Percentiles rank a stretch among this genome's conserved stretches.
phyloP scores from a whole-genome alignment of 1,140 invertebrate genomes.

The Melanaphis sacchari region DNA sequence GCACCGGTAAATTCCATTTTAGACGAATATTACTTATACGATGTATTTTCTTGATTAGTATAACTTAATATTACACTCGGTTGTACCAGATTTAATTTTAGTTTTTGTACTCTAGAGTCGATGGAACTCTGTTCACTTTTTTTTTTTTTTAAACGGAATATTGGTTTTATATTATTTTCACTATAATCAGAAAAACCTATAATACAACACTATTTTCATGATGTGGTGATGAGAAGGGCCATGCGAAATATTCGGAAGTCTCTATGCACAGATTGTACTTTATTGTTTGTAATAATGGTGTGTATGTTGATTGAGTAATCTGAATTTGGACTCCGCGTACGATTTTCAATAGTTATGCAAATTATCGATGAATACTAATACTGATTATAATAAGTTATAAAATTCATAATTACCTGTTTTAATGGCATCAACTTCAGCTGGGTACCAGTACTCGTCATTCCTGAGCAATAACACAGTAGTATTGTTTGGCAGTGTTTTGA shows the following conservation, averaged over 20 bases:
- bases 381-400: not conserved
- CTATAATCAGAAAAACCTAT: not conserved
- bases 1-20: not conserved
- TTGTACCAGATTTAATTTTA: not conserved
- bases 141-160: not conserved
- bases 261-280: not conserved
- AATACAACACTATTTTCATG: not conserved
- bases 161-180: not conserved
- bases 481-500: conserved; percentile 88
- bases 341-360: not conserved
- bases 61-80: not conserved
- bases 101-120: not conserved
- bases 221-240: not conserved
- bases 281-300: not conserved
- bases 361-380: not conserved
- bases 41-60: conserved; percentile 16
- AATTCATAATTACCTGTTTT: conserved; percentile 76
- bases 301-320: not conserved
- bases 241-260: not conserved
- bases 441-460: conserved; percentile 89
- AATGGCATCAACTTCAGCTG: conserved; percentile 89
- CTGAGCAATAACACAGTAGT: conserved; percentile 87
- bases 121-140: not conserved
- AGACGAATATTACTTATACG: not conserved
- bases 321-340: not conserved